Evolutionary conservation across 2,888 invertebrate species (phyloP), one percentile per base, ranked within the genome.

Genomic region (Siphonodentalium dalli): DNA sequence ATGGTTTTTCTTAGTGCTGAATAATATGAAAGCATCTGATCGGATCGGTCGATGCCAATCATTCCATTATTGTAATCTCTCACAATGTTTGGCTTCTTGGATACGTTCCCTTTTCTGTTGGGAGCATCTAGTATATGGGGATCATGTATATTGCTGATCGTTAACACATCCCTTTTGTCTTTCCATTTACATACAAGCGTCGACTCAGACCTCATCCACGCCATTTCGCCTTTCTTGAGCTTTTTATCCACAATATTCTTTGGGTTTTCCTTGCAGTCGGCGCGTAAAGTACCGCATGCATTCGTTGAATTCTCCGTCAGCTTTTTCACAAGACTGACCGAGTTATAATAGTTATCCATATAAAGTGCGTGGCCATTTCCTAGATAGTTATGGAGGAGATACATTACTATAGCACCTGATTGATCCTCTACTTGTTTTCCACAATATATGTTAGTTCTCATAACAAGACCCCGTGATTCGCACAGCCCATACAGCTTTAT

Each of bases 1-100:
- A 42, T 38, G n/a, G 27, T 56, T 27, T 55, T 55, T 15, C 39
- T 21, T 6, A 54, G 54, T 20, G 54, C 33, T 28, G 31, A 47
- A 35, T 58, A 58, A 39, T 54, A 58, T 7, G 58, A 58, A 9
- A 58, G 39, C 58, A 56, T 58, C 34, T 56, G 58, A 31, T 58
- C 58, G 13, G 50, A 49, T 24, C 55, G 35, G 37, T 58, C 50
- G 26, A 58, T 50, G 29, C 47, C 37, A 28, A 40, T 50, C 55
- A 58, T 55, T 3, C 45, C 50, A 38, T 45, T 26, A 34, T 58
- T 57, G 44, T 58, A 56, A 27, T 56, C 49, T 9, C 40, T 2
- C 8, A 58, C 34, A 9, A 38, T 42, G 35, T 56, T 55, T 20
- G 50, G 50, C 23, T 56, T 58, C 15, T 20, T 4, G 1, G 33